A percentile compares a stretch with the other conserved stretches of the same genome.
Evolutionary conservation across 2,888 invertebrate genomes (phyloP).

Genomic region (Eledone cirrhosa): DNA sequence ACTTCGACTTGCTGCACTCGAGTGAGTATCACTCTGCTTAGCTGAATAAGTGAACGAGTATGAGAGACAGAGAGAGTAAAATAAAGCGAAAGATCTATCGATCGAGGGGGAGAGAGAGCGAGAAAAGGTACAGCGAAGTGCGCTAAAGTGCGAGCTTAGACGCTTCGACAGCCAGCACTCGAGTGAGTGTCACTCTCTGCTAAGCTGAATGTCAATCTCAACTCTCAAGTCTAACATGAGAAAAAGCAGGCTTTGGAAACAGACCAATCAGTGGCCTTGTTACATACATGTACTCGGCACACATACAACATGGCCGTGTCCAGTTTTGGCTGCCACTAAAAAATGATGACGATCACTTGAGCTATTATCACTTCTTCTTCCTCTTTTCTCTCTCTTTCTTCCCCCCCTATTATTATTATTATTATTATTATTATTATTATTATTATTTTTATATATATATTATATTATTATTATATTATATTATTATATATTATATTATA

Average conservation of each 20-base stretch:
- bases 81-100: too few species aligned
- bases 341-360: neutral
- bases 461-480: too few species aligned
- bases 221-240: neutral
- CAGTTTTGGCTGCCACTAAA: constrained; percentile 9
- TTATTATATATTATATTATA: too few species aligned
- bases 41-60: too few species aligned
- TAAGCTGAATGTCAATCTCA: neutral
- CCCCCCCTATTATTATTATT: neutral
- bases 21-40: too few species aligned
- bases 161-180: neutral
- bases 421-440: too few species aligned
- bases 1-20: too few species aligned
- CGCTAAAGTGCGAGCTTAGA: too few species aligned
- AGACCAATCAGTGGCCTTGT: constrained; percentile 6
- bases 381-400: neutral
- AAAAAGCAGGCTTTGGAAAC: constrained; percentile 16
- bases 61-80: too few species aligned
- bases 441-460: too few species aligned
- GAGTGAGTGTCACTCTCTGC: neutral
- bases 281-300: constrained; percentile 16
- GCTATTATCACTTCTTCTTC: neutral
- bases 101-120: too few species aligned
- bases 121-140: too few species aligned
- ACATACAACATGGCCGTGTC: constrained; percentile 23